Base-by-base conservation (phyloP, 2,888 invertebrate species). In the Drosophila greeni region DNA sequence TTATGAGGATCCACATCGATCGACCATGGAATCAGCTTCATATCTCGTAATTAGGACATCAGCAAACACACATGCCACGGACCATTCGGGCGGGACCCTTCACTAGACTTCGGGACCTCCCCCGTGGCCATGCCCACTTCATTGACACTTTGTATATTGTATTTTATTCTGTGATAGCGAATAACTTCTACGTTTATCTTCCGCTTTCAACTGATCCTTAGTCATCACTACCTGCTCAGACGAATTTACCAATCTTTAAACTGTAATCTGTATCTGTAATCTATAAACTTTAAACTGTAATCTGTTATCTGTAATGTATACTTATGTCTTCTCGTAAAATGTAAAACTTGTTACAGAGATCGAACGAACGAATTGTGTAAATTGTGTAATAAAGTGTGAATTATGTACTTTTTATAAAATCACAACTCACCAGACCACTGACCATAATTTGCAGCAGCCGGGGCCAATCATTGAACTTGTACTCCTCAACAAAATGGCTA, bases 401-500 rank as follows among this genome's bases (percentile, higher is more conserved):
- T 81, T 81, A 81, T 82, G 82, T 81, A 81, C 82, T 81, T 81
- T 81, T 82, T 80, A 81, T 82, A 78, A 80, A 82, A 77, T 74
- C 80, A 75, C 73, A 74, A 52, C 55, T 34, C 45, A 53, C 62
- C 60, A 36, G 52, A 57, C 55, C 36, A 48, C 37, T 58, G 64
- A 43, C 64, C 55, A 68, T 61, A 57, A 36, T 43, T 62, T 53
- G 14, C 36, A 47, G 24, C 37, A 24, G 24, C 58, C 45, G 52
- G 56, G 56, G 48, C 52, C 75, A 77, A 77, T 66, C 80, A 76
- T 78, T 81, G 81, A 81, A 81, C 81, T 81, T 81, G 72, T 20
- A 52, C 60, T 26, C 60, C 53, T 39, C 55, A 42, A 61, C 36
- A 56, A 54, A 65, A 66, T 67, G 65, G 45, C 54, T 66, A 70